Evolutionary conservation across 2,888 invertebrate genomes (phyloP), one percentile per base, ranked within the genome.

Genomic region (Gandaritis pyraliata): DNA sequence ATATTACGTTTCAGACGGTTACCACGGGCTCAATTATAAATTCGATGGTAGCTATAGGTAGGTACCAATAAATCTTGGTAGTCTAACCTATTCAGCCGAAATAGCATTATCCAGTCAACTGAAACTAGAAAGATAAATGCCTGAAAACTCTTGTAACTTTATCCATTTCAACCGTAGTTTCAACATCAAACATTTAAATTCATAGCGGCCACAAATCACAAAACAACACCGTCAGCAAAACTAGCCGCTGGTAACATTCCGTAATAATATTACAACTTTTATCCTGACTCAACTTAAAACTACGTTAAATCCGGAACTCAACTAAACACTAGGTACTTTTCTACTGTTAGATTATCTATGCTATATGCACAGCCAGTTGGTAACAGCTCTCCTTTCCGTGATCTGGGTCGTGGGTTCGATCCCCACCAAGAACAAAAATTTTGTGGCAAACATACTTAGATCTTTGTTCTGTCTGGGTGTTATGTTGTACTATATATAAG

Each of bases 181-280:
- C 15, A 30, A 48, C 48, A 30, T 30, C 30, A 48, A 47, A 33
- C 48, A 29, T 29, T 29, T 11, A 41, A 46, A 46, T 23, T 46
- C 23, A 2, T 23, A 23, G 45, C 23, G 15, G 11, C 33, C 48
- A 48, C 48, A 48, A 48, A 48, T 48, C 48, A 48, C 15, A 30
- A 10, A 33, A 15, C 48, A 15, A 30, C 33, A 48, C 29, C 48
- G 48, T 33, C 48, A 48, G 48, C 48, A 33, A 15, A 48, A 30
- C 47, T 47, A 13, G 29, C 29, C 46, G 12, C 1, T 0, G 12
- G 12, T 15, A 11, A 18, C 33, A 33, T 33, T 33, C 12, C 41
- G 43, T 45, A 18, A 39, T 39, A n/a, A 48, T 33, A 13, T 33
- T 48, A 48, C 15, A 48, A 33, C 43, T 43, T 43, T 43, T 43